These are phyloP conservation scores for Euproctis similis DNA, from an alignment of 2,888 invertebrate species.

Conservation along the genomic window DNA sequence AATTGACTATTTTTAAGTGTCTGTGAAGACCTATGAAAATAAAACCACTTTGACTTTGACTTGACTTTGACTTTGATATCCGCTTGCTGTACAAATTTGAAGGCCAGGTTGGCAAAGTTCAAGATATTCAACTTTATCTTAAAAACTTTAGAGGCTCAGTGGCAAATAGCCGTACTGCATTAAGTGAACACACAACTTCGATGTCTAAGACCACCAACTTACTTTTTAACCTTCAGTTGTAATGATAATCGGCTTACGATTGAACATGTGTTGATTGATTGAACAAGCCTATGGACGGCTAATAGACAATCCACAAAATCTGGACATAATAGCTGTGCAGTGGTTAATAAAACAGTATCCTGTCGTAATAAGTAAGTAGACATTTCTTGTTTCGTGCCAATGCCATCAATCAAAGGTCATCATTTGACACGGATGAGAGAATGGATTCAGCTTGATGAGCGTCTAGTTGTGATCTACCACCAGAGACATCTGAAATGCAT, in stretches of 20 bases:
- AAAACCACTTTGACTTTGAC: too few species aligned
- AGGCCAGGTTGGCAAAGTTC: not conserved
- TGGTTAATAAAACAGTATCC: not conserved
- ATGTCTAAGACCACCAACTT: too few species aligned
- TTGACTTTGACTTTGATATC: too few species aligned
- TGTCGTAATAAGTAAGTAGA: not conserved
- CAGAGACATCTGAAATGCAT: not conserved
- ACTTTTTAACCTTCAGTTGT: too few species aligned
- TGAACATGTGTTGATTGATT: not conserved
- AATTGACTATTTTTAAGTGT: too few species aligned
- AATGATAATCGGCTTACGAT: too few species aligned
- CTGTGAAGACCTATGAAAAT: too few species aligned
- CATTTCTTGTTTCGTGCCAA: slow-evolving; percentile 2
- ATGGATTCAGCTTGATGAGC: not conserved
- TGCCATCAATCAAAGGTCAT: not conserved
- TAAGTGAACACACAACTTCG: not conserved
- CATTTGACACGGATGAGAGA: not conserved
- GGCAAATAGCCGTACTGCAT: not conserved
- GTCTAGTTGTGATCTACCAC: not conserved
- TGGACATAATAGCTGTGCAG: too few species aligned
- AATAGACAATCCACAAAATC: not conserved
- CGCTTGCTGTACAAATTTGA: not conserved
- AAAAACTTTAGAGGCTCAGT: too few species aligned
- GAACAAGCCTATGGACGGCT: not conserved
- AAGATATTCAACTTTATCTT: too few species aligned